phyloP scores from a whole-genome alignment of 1,140 invertebrate species.

The Leucophenga varia region DNA sequence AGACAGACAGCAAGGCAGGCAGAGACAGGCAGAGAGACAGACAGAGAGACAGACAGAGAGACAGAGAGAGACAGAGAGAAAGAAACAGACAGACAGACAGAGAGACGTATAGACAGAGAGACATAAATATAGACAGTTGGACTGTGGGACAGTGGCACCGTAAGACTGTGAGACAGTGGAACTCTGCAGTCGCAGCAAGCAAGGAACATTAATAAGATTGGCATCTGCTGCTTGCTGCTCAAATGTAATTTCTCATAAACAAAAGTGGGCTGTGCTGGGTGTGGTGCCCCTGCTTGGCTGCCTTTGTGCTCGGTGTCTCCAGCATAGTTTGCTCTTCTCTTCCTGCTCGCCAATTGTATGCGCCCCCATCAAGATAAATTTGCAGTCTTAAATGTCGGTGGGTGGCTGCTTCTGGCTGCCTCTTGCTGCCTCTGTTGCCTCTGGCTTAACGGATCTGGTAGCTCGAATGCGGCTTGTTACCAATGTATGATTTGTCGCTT shows the following conservation, averaged over 20 bases:
- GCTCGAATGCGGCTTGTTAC: conserved; percentile 28
- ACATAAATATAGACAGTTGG: too few species aligned
- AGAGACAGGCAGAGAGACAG: too few species aligned
- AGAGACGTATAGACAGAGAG: too few species aligned
- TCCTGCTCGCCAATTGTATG: conserved; percentile 27
- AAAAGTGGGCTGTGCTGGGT: conserved; percentile 44
- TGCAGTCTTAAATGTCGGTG: conserved; percentile 13
- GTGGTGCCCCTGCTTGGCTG: conserved; percentile 25
- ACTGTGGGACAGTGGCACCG: too few species aligned
- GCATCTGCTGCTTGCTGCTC: conserved; percentile 50
- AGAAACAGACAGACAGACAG: too few species aligned
- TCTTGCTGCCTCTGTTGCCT: conserved; percentile 1
- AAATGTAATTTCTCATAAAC: conserved; percentile 54
- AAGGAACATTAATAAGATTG: conserved; percentile 53
- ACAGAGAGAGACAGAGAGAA: too few species aligned
- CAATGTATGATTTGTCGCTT: conserved; percentile 9
- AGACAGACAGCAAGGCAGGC: too few species aligned
- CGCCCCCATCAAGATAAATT: conserved; percentile 39
- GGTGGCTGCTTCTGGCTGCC: conserved; percentile 20
- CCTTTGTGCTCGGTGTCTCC: conserved; percentile 14
- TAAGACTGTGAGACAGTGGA: too few species aligned
- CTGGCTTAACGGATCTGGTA: conserved; percentile 25
- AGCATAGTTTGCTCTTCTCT: conserved; percentile 1
- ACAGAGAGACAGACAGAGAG: too few species aligned
- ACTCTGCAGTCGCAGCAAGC: too few species aligned